Evolutionary conservation across 1,140 invertebrate genomes (phyloP).

Genomic region (Pseudomyrmex concolor): DNA sequence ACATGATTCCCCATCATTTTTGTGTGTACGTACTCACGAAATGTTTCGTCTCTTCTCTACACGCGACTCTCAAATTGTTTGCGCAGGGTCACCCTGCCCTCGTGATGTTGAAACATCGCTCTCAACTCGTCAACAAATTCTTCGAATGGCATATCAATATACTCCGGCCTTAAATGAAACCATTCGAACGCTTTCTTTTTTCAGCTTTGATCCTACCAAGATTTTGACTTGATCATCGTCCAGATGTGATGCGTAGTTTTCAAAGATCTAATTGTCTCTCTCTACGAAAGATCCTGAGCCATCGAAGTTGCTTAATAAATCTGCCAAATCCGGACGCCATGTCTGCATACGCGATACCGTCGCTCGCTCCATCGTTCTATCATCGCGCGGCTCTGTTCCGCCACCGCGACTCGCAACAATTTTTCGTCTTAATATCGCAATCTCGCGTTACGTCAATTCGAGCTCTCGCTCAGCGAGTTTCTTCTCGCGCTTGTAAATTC

Average conservation of each 20-base stretch:
- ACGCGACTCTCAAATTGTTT: neutral
- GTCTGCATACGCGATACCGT: neutral
- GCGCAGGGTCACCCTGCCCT: too few species aligned
- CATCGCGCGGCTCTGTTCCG: neutral
- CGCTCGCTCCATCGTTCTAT: neutral
- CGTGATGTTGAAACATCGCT: too few species aligned
- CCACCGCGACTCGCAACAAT: neutral
- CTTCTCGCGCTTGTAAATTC: neutral
- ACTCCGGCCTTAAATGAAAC: neutral
- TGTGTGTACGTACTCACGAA: neutral
- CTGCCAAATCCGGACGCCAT: neutral
- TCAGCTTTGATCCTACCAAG: neutral
- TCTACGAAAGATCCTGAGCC: neutral
- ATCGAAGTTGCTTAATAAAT: neutral
- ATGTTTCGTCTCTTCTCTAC: neutral
- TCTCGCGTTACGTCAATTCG: neutral
- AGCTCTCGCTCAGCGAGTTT: neutral
- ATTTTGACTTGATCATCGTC: too few species aligned
- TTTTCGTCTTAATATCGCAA: too few species aligned
- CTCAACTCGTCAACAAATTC: too few species aligned
- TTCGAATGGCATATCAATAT: neutral
- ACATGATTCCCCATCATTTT: neutral
- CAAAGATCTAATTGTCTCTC: too few species aligned
- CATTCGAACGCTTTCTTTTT: neutral
- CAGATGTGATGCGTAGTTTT: neutral